Evolutionary conservation across 2,113 vertebrate species (phyloP).

Genomic region (Entomyzon cyanotis): DNA sequence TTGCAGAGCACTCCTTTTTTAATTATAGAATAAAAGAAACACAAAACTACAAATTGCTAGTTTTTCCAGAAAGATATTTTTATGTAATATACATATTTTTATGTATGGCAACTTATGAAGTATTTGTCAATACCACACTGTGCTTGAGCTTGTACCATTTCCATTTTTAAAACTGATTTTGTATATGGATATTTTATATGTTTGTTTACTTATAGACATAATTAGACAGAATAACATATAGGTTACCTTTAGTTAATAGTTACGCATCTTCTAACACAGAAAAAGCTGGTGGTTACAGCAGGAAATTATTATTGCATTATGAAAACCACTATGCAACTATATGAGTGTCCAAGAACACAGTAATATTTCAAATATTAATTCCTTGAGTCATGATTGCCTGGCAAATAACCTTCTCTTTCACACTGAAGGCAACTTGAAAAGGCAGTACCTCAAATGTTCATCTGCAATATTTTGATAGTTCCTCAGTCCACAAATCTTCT

Average conservation of each 20-base stretch:
- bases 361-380: not conserved
- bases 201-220: not conserved
- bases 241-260: not conserved
- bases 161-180: not conserved
- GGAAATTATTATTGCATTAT: not conserved
- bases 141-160: not conserved
- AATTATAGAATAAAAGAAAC: not conserved
- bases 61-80: not conserved
- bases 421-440: not conserved
- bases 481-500: not conserved
- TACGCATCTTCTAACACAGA: not conserved
- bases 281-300: not conserved
- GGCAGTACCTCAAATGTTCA: not conserved
- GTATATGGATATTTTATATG: not conserved
- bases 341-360: not conserved
- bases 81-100: not conserved
- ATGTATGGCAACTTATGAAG: not conserved
- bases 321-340: not conserved
- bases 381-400: not conserved
- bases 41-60: not conserved
- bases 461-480: not conserved
- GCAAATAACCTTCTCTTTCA: not conserved
- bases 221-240: not conserved
- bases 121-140: not conserved
- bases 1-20: accelerated